These are phyloP conservation scores for Galerucella nymphaeae DNA, from an alignment of 2,888 invertebrate genomes.

Conservation along the genomic window DNA sequence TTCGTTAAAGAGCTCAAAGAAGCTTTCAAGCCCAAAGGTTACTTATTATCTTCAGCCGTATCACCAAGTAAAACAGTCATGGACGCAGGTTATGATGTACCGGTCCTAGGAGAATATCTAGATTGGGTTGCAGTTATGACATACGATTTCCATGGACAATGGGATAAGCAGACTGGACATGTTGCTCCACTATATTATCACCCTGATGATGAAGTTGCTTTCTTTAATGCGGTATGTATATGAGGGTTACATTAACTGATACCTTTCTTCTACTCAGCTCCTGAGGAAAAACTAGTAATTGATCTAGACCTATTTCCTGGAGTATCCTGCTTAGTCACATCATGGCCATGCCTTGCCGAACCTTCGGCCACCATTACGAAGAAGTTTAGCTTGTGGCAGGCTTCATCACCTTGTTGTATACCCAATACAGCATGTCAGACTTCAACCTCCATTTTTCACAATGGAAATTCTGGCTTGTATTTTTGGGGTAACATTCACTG, in stretches of 20 bases:
- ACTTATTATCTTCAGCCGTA: conserved; percentile 85
- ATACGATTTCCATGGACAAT: conserved; percentile 91
- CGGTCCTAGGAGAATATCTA: conserved; percentile 76
- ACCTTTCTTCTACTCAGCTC: no score
- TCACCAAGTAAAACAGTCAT: conserved; percentile 90
- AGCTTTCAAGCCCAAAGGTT: conserved; percentile 62
- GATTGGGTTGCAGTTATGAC: conserved; percentile 96
- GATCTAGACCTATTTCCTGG: no score
- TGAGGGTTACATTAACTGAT: neutral
- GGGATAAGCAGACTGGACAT: conserved; percentile 93
- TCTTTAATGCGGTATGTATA: conserved; percentile 80
- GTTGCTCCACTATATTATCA: conserved; percentile 87
- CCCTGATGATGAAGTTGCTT: conserved; percentile 82
- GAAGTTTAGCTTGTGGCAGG: no score
- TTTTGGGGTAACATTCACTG: no score
- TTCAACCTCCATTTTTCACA: no score
- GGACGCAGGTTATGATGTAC: conserved; percentile 86
- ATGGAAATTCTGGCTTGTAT: no score
- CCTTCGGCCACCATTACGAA: no score
- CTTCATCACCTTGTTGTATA: no score
- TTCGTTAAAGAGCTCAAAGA: conserved; percentile 78
- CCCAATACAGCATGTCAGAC: no score
- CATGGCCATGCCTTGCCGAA: no score
- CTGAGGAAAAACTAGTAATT: no score
- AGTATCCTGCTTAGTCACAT: no score